Evolutionary conservation across 2,797 vertebrate genomes (phyloP).

Genomic region (Hoplostethus atlanticus): DNA sequence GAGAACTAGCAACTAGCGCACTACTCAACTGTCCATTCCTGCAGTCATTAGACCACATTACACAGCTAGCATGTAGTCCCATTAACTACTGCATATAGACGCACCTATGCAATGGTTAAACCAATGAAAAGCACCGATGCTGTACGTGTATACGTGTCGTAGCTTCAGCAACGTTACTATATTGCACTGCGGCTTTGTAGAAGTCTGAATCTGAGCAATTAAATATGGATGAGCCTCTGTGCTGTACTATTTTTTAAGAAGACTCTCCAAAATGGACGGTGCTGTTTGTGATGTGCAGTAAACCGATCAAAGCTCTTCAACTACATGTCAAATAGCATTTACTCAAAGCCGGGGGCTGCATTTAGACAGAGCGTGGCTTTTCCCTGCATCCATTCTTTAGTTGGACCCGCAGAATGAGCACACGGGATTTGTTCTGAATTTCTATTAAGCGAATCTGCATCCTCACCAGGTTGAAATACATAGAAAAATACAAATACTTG

Average conservation of each 20-base stretch:
- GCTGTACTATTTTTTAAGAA: conserved; percentile 58
- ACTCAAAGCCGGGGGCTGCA: conserved; percentile 34
- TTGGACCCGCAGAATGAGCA: conserved; percentile 7
- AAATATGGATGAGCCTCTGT: conserved; percentile 73
- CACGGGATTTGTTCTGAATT: conserved; percentile 27
- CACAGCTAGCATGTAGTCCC: conserved; percentile 2
- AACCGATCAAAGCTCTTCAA: conserved; percentile 68
- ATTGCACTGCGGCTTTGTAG: conserved; percentile 18
- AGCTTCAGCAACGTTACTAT: neutral
- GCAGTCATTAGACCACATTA: conserved; percentile 9
- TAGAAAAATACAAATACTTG: conserved; percentile 7
- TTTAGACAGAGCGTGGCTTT: conserved; percentile 51
- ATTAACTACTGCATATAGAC: conserved; percentile 7
- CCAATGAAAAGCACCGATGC: neutral
- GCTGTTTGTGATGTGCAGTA: conserved; percentile 52
- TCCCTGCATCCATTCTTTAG: conserved; percentile 34
- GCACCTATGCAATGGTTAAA: conserved; percentile 45
- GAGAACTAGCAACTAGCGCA: conserved; percentile 27
- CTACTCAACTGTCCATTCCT: conserved; percentile 28
- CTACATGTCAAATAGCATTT: conserved; percentile 51
- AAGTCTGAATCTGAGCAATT: conserved; percentile 52
- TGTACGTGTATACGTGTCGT: neutral
- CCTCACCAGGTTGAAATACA: conserved; percentile 10
- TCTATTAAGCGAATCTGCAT: conserved; percentile 4
- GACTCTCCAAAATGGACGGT: conserved; percentile 55